A percentile compares a stretch with the other conserved stretches of the same genome.
These are phyloP conservation scores for Schlechtendalia chinensis DNA, from an alignment of 1,140 invertebrate genomes.

Conservation along the genomic window DNA sequence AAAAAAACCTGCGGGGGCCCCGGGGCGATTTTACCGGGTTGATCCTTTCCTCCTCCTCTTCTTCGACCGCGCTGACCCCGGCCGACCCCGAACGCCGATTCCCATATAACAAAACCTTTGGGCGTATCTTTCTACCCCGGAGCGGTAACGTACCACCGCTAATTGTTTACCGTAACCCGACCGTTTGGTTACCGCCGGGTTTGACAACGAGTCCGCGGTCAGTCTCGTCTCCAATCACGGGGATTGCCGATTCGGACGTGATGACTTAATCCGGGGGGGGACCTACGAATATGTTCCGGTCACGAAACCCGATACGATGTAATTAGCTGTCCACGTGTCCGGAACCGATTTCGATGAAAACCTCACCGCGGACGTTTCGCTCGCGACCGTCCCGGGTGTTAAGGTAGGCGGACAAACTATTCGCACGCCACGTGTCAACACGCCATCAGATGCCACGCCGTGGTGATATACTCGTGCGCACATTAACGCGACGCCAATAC, in stretches of 20 bases:
- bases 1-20: not conserved
- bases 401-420: too few relatives aligned
- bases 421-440: too few relatives aligned
- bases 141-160: constrained; percentile 32
- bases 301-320: constrained; percentile 14
- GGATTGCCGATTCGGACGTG: constrained; percentile 9
- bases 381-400: not conserved
- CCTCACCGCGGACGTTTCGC: too few relatives aligned
- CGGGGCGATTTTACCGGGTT: constrained; percentile 17
- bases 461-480: too few relatives aligned
- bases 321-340: not conserved
- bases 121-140: constrained; percentile 24
- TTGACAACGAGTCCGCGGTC: too few relatives aligned
- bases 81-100: constrained; percentile 21
- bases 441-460: too few relatives aligned
- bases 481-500: too few relatives aligned
- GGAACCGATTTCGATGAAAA: too few relatives aligned
- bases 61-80: not conserved
- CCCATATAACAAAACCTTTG: constrained; percentile 28
- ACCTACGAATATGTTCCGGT: constrained; percentile 36
- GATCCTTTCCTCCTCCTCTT: constrained; percentile 12
- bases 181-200: constrained; percentile 25
- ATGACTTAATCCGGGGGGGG: constrained; percentile 46
- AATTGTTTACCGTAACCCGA: constrained; percentile 47
- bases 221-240: constrained; percentile 7